Conservation (phyloP, 64 coral and sea anemone genomes). For the Anthopleura sola region DNA sequence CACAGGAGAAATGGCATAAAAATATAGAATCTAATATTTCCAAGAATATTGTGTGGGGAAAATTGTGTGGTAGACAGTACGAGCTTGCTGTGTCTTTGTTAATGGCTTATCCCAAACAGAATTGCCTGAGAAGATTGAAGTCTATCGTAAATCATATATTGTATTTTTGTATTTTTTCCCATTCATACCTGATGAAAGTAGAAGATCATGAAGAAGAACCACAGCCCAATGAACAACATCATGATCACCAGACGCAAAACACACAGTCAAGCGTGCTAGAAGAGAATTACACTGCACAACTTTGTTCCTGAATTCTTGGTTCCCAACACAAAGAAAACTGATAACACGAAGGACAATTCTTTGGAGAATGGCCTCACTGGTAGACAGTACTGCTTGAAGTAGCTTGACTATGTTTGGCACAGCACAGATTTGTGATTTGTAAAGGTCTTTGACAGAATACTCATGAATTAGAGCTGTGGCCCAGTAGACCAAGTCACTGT, state of each 20-base stretch:
- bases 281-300: conserved; percentile 58
- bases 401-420: conserved; percentile 78
- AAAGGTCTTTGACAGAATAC: conserved; percentile 72
- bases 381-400: conserved; percentile 63
- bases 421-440: conserved; percentile 73
- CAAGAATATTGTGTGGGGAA: too few relatives aligned
- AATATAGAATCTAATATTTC: too few relatives aligned
- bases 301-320: conserved; percentile 53
- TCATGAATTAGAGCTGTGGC: conserved; percentile 85
- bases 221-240: conserved; percentile 93
- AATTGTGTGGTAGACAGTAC: too few relatives aligned
- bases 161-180: not conserved
- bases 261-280: conserved; percentile 67
- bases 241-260: conserved; percentile 89
- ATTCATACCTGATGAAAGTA: conserved; percentile 77
- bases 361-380: conserved; percentile 89
- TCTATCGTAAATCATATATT: too few relatives aligned
- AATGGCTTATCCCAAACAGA: too few relatives aligned
- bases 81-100: too few relatives aligned
- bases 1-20: too few relatives aligned
- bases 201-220: conserved; percentile 79
- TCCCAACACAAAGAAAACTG: conserved; percentile 81
- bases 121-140: too few relatives aligned
- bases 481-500: conserved; percentile 95
- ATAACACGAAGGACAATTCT: conserved; percentile 82